Conservation (phyloP, 2,113 vertebrate genomes). For the Eulacestoma nigropectus region DNA sequence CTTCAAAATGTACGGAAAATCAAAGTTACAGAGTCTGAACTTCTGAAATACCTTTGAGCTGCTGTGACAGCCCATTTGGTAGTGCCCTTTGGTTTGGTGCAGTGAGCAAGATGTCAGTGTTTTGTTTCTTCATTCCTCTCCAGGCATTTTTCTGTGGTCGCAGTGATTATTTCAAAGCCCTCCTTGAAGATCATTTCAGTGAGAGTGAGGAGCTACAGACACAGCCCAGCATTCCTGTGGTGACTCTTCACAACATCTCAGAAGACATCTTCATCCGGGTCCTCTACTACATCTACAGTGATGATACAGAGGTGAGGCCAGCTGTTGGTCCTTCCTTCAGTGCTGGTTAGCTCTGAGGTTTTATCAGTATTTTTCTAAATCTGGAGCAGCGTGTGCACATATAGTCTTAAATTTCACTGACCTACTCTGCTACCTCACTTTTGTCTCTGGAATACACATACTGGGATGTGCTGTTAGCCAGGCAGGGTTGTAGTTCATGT, state of each 20-base stretch:
- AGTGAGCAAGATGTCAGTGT: neutral
- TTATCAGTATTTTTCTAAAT: neutral
- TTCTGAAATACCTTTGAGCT: neutral
- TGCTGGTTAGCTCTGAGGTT: neutral
- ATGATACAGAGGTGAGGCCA: conserved; percentile 84
- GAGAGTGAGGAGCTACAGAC: conserved; percentile 85
- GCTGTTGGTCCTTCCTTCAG: neutral
- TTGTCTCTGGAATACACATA: neutral
- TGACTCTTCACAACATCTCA: conserved; percentile 86
- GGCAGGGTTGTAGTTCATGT: neutral
- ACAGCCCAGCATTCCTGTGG: conserved; percentile 83
- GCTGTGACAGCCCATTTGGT: neutral
- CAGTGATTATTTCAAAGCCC: conserved; percentile 95
- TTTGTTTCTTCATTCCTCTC: neutral
- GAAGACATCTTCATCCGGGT: conserved; percentile 86
- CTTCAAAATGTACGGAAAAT: neutral
- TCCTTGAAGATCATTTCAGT: conserved; percentile 91
- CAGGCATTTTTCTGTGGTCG: conserved; percentile 96
- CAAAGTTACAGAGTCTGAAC: neutral
- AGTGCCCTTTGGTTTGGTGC: neutral
- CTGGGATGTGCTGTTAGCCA: neutral
- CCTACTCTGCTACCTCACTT: neutral
- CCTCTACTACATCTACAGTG: conserved; percentile 92
- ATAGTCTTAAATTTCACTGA: neutral
- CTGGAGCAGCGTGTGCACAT: neutral